phyloP scores from a whole-genome alignment of 2,113 vertebrate genomes.

The Muntiacus muntjak region DNA sequence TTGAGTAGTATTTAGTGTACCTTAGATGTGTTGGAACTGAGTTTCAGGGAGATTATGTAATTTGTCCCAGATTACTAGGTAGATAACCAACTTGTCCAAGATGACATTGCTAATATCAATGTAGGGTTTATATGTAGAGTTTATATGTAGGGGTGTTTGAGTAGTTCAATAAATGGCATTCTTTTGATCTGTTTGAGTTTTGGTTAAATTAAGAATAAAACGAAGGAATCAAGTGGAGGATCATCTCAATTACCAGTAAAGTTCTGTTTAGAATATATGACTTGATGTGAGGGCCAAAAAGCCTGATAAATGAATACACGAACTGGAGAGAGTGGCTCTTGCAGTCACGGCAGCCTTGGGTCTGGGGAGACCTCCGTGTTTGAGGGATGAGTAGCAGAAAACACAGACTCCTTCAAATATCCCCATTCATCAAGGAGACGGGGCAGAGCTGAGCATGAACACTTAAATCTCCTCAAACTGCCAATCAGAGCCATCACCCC shows the following conservation, averaged over 20 bases:
- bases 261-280: not conserved
- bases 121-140: too few species aligned
- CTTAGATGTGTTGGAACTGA: not conserved
- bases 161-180: not conserved
- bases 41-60: not conserved
- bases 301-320: not conserved
- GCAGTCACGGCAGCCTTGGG: not conserved
- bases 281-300: not conserved
- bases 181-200: not conserved
- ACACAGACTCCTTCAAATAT: not conserved
- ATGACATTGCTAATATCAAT: not conserved
- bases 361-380: not conserved
- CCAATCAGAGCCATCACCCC: not conserved
- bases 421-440: not conserved
- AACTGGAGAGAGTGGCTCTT: not conserved
- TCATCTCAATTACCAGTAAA: not conserved
- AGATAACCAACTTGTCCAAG: not conserved
- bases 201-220: not conserved
- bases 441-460: not conserved
- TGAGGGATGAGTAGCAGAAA: not conserved
- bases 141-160: not conserved
- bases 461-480: not conserved
- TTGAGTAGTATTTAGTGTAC: not conserved
- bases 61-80: not conserved
- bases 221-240: not conserved